Evolutionary conservation across 2,113 vertebrate genomes (phyloP).

Genomic region (Cololabis saira): DNA sequence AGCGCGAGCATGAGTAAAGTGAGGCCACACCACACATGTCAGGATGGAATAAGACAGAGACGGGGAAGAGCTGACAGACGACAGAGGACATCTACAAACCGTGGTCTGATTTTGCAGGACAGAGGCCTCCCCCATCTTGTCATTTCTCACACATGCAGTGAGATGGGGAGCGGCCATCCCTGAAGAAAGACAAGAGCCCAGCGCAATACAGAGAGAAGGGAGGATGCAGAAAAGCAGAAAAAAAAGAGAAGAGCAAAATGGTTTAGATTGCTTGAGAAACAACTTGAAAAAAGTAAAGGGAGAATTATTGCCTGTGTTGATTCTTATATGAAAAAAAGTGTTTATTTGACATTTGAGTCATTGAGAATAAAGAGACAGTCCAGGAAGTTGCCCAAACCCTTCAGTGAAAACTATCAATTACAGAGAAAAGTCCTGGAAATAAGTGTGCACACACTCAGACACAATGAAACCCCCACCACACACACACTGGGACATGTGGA

Average conservation of each 20-base stretch:
- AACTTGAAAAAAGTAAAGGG: conserved; percentile 83
- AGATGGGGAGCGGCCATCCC: conserved; percentile 98
- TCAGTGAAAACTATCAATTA: conserved; percentile 89
- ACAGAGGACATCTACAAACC: conserved; percentile 94
- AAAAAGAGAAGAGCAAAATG: conserved; percentile 83
- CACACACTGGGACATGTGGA: conserved; percentile 49
- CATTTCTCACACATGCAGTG: conserved; percentile 99
- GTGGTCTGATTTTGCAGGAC: conserved; percentile 99
- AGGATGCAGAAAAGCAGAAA: conserved; percentile 80
- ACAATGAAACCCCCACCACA: conserved; percentile 7
- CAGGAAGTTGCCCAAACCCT: conserved; percentile 88
- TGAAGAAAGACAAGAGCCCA: conserved; percentile 85
- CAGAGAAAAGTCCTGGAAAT: conserved; percentile 67
- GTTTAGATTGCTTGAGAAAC: conserved; percentile 92
- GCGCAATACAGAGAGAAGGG: conserved; percentile 57
- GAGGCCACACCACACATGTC: conserved; percentile 91
- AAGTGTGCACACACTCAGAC: conserved; percentile 52
- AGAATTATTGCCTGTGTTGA: conserved; percentile 87
- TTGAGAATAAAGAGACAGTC: conserved; percentile 89
- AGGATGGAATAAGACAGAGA: conserved; percentile 72
- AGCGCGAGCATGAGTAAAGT: conserved; percentile 88
- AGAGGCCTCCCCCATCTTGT: conserved; percentile 98
- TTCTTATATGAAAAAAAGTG: conserved; percentile 92
- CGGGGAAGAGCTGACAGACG: conserved; percentile 41
- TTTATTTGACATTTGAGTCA: conserved; percentile 92